Percentiles rank a stretch among this genome's conserved stretches.
These are phyloP conservation scores for Spialia ferax DNA, from an alignment of 2,888 invertebrate species.

Conservation along the genomic window DNA sequence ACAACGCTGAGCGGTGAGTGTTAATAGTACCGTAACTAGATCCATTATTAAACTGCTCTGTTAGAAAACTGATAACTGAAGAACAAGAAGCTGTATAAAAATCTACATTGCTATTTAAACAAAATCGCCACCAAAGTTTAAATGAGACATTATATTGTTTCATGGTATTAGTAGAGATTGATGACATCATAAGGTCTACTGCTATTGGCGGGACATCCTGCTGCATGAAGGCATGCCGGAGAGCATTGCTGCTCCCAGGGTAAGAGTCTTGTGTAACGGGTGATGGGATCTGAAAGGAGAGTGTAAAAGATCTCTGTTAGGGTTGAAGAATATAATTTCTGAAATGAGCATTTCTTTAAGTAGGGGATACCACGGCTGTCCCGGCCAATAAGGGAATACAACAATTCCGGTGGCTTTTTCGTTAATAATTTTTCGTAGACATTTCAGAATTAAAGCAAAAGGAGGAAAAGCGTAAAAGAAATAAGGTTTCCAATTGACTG, in stretches of 20 bases:
- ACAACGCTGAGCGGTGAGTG: neutral
- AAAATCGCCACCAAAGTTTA: slow-evolving; percentile 40
- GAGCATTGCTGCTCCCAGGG: slow-evolving; percentile 39
- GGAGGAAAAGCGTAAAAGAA: neutral
- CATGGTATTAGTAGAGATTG: slow-evolving; percentile 31
- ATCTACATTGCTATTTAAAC: neutral
- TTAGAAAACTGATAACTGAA: neutral
- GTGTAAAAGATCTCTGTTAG: neutral
- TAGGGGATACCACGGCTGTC: neutral
- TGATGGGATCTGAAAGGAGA: neutral
- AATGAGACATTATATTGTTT: slow-evolving; percentile 31
- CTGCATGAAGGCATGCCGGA: slow-evolving; percentile 33
- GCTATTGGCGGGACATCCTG: slow-evolving; percentile 20
- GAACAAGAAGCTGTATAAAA: neutral
- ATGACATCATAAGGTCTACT: slow-evolving; percentile 37
- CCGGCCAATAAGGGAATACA: neutral
- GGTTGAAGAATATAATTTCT: neutral
- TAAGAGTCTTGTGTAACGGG: neutral
- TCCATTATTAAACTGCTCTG: neutral
- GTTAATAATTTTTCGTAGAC: neutral
- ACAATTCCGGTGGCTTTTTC: neutral
- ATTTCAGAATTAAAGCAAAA: neutral
- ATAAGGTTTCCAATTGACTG: neutral
- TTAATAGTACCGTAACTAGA: neutral
- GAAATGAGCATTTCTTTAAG: neutral